Evolutionary conservation across 2,113 vertebrate species (phyloP), one percentile per base, ranked within the genome.

Genomic region (Osmerus eperlanus): DNA sequence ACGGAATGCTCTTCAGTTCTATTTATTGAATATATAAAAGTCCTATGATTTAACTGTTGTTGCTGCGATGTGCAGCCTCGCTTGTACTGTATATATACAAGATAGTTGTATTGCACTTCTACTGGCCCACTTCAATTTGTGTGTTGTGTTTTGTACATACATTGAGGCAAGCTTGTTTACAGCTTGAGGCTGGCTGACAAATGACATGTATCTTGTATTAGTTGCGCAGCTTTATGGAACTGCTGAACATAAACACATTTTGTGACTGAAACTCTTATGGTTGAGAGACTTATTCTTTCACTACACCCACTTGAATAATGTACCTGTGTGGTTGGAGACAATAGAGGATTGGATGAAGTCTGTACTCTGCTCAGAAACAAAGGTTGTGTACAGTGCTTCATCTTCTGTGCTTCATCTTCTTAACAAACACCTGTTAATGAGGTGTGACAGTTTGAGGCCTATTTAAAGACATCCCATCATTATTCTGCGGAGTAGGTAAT

Each of bases 1-100:
- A 91, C 92, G 89, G 88, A 92, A 90, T 91, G 87, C 85, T 87
- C 87, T 90, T 89, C 78, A 84, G 88, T 88, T 93, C 88, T 89
- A 89, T 92, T 92, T 94, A 93, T 93, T 91, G 83, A 90, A 66
- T 18, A 68, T 80, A 80, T 77, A 77, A 71, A 18, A 67, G 65
- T 59, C 3, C 36, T 91, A 91, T 92, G 87, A 90, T 85, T 89
- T 91, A 91, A 91, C 90, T 58, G 90, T 90, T 90, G 84, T 89
- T 86, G 86, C 91, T 93, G 89, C 91, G 74, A 76, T 78, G 78
- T 86, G 91, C 90, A 91, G 89, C 76, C 79, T 81, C 41, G 41
- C 41, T 47, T 47, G 41, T 47, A 47, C 41, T 85, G 84, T 80
- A 83, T 89, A 88, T 68, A 70, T 25, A 67, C 8, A 66, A 86